Evolutionary conservation across 2,888 invertebrate genomes (phyloP).

Genomic region (Clitarchus hookeri): DNA sequence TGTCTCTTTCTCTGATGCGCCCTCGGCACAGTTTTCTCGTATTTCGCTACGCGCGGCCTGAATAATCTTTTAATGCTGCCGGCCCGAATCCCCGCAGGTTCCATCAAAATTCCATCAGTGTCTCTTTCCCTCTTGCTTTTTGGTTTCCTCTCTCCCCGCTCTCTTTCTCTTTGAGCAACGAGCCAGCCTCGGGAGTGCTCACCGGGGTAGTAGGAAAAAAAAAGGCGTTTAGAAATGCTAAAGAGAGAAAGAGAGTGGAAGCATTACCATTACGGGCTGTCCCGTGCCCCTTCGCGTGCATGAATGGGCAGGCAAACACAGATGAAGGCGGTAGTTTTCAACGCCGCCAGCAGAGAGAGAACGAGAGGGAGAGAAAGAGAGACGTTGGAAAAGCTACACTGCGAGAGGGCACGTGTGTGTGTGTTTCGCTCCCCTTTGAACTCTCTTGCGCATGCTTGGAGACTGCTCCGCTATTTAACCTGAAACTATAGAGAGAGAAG

Average conservation of each 20-base stretch:
- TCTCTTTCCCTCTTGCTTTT: background rate
- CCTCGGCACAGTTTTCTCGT: constrained; percentile 17
- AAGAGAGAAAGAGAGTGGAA: background rate
- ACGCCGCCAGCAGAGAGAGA: background rate
- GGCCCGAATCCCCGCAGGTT: background rate
- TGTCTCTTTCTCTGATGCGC: background rate
- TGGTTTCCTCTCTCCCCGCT: background rate
- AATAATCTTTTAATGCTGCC: constrained; percentile 28
- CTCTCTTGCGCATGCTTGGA: background rate
- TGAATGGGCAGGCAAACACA: constrained; percentile 14
- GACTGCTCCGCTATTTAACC: background rate
- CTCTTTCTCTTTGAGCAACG: constrained; percentile 14
- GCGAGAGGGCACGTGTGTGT: background rate
- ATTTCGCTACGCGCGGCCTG: constrained; percentile 15
- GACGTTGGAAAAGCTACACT: background rate
- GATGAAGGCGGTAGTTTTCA: background rate
- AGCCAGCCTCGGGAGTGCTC: background rate
- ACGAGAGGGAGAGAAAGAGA: background rate
- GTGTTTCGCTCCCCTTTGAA: background rate
- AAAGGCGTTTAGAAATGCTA: background rate
- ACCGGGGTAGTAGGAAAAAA: background rate
- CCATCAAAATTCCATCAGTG: constrained; percentile 26
- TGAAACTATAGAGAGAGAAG: background rate
- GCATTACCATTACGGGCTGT: constrained; percentile 14
- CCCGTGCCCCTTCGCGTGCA: background rate